These are phyloP conservation scores for Elephantulus edwardii DNA, from an alignment of 2,113 vertebrate species.

Conservation along the genomic window DNA sequence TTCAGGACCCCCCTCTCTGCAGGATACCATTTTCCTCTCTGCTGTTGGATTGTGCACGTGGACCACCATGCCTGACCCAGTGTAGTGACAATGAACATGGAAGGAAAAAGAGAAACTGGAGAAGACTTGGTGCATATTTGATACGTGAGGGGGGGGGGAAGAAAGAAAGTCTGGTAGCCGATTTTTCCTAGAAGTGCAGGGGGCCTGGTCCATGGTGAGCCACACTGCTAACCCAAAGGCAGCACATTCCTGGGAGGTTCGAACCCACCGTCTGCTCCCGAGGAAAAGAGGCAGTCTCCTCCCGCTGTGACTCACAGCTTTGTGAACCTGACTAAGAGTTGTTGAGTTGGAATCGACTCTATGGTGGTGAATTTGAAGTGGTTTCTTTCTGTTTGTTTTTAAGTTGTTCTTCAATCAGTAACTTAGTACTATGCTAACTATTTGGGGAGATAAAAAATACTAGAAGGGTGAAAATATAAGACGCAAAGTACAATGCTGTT, in stretches of 20 bases:
- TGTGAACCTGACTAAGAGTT: no score
- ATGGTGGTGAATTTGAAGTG: no score
- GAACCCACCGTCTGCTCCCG: no score
- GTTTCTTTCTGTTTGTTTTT: no score
- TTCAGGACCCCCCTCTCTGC: neutral
- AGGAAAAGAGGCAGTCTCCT: no score
- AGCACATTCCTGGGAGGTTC: no score
- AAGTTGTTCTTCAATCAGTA: neutral
- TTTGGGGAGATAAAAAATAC: neutral
- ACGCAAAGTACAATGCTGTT: neutral
- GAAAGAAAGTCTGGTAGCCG: no score
- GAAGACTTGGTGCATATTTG: neutral
- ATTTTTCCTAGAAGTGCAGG: no score
- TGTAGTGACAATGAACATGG: neutral
- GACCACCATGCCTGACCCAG: rapidly evolving
- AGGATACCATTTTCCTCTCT: neutral
- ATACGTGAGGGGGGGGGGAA: neutral
- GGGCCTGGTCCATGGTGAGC: no score
- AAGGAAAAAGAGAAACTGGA: neutral
- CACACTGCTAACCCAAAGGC: no score
- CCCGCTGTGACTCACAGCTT: no score
- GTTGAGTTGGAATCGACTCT: no score
- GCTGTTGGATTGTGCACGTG: rapidly evolving
- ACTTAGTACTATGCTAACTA: neutral
- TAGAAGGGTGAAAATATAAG: neutral